Evolutionary conservation across 2,797 vertebrate genomes (phyloP), one percentile per base, ranked within the genome.

Genomic region (Myoxocephalus aenaeus): DNA sequence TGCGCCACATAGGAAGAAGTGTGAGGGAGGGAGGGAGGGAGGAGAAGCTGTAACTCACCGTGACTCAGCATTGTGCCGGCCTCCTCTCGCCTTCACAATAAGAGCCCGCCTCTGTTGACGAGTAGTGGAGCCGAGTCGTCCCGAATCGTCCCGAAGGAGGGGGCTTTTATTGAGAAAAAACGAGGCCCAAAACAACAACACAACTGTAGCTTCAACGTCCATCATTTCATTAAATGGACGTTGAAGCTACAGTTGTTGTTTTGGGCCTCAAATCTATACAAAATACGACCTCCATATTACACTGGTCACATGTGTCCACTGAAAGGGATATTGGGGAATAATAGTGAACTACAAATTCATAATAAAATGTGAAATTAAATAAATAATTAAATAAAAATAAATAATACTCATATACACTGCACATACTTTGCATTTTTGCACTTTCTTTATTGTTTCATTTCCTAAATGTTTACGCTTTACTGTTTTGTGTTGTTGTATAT

Each of bases 21-120:
- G 51, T 11, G n/a, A 73, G 63, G 82, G 72, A 66, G 83, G 78
- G 75, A 63, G 82, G 80, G 15, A 65, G 71, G 80, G 75, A 63
- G 81, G 72, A 66, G 84, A 91, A 93, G 93, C 93, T 82, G 90
- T 95, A 94, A 95, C 93, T 97, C 96, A 97, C 95, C 95, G 86
- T 97, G 96, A 97, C 96, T 97, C 96, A 97, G 96, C 96, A 97
- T 89, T 94, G 94, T 93, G 17, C 83, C 73, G 86, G 91, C 86
- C 92, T 83, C 82, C 42, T 68, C 70, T 63, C 50, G 75, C 87
- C 84, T 95, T 96, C 96, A 96, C 82, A 96, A 95, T 96, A 96
- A 97, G 73, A 96, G 95, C 83, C 70, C 57, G 64, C 79, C 75
- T 65, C 71, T 36, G 36, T 70, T 81, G 5, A 65, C 38, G 27